A percentile compares a stretch with the other conserved stretches of the same genome.
phyloP scores from a whole-genome alignment of 2,888 invertebrate species.

The Drosophila barbarae region DNA sequence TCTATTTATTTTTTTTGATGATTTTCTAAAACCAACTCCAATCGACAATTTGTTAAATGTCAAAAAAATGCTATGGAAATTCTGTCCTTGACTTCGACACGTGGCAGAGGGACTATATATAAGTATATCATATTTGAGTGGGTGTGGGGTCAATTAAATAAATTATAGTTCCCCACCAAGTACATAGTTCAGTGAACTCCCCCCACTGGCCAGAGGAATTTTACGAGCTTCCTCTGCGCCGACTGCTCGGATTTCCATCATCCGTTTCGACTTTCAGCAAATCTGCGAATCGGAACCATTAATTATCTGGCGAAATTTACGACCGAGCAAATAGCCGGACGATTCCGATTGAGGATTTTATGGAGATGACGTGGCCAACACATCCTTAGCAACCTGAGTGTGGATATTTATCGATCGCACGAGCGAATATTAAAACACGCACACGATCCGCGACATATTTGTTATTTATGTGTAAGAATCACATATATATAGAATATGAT shows the following conservation, averaged over 20 bases:
- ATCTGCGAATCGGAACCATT: constrained; percentile 59
- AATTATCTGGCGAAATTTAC: constrained; percentile 61
- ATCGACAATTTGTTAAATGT: constrained; percentile 20
- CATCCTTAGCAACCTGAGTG: constrained; percentile 24
- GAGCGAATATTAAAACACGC: constrained; percentile 43
- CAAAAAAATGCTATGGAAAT: not conserved
- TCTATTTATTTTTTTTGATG: too few relatives aligned
- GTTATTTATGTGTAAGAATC: constrained; percentile 51
- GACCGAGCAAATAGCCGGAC: constrained; percentile 41
- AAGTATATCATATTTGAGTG: too few relatives aligned
- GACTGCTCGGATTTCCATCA: constrained; percentile 10
- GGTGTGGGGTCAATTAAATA: not conserved
- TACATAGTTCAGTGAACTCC: constrained; percentile 10
- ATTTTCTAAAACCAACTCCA: not conserved
- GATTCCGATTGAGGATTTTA: constrained; percentile 30
- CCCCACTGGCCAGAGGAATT: not conserved
- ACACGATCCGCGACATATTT: constrained; percentile 41
- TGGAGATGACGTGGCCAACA: constrained; percentile 34
- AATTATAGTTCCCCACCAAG: constrained; percentile 10
- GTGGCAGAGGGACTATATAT: constrained; percentile 1
- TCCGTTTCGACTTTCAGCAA: constrained; percentile 6
- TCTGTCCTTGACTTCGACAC: constrained; percentile 20
- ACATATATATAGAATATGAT: constrained; percentile 20
- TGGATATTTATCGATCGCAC: constrained; percentile 45
- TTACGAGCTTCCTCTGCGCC: constrained; percentile 1